Conservation (phyloP, 2,888 invertebrate species). For the Geophilus truncorum region DNA sequence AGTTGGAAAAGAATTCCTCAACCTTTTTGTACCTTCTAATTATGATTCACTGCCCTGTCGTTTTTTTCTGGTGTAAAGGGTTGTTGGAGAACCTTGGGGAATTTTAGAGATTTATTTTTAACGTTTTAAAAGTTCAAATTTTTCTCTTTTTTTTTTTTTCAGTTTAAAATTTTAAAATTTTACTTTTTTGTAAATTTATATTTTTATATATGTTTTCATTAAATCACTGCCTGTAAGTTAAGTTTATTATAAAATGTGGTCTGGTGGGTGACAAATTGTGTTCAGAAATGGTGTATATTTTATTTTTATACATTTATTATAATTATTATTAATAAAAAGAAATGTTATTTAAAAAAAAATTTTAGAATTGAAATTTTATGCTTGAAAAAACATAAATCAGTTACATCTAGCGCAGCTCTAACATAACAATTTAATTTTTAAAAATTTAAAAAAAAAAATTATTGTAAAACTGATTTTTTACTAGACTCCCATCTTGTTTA, state of each 20-base stretch:
- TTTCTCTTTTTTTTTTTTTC: background rate
- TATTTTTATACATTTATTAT: background rate
- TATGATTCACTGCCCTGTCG: conserved; percentile 14
- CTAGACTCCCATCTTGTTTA: background rate
- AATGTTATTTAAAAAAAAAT: background rate
- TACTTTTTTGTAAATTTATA: background rate
- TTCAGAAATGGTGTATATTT: background rate
- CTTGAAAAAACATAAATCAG: background rate
- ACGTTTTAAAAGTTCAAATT: no score
- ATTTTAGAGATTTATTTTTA: background rate
- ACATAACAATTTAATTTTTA: background rate
- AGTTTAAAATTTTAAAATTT: no score
- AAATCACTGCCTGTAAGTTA: background rate
- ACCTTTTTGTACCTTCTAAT: conserved; percentile 27
- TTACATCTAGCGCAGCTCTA: background rate
- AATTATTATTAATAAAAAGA: background rate
- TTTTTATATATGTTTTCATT: background rate
- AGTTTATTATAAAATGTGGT: background rate
- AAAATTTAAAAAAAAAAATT: background rate
- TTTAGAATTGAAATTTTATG: background rate
- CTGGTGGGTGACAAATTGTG: background rate
- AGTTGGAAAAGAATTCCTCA: conserved; percentile 27
- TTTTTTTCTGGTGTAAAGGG: background rate
- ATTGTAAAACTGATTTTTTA: background rate
- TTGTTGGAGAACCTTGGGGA: conserved; percentile 1